Conservation (phyloP, 1,140 invertebrate genomes). For the Drosophila ambigua region DNA sequence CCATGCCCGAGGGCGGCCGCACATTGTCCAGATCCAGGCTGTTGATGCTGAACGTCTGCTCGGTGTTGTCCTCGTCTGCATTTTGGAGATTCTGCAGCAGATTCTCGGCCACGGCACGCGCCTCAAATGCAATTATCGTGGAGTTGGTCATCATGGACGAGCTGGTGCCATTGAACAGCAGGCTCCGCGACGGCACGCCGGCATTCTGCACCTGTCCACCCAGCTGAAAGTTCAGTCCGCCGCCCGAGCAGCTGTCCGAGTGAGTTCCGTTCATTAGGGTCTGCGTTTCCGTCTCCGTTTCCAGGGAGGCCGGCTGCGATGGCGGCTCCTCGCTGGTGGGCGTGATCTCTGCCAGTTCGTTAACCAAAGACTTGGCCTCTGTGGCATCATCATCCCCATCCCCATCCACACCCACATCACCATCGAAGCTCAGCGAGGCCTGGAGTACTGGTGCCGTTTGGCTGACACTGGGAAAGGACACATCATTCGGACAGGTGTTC, state of each 20-base stretch:
- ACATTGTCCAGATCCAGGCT: slow-evolving; percentile 90
- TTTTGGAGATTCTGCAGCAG: slow-evolving; percentile 73
- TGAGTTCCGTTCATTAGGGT: slow-evolving; percentile 45
- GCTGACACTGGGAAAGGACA: slow-evolving; percentile 91
- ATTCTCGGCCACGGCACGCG: slow-evolving; percentile 88
- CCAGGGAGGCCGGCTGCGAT: slow-evolving; percentile 60
- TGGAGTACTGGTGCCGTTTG: slow-evolving; percentile 88
- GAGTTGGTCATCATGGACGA: slow-evolving; percentile 86
- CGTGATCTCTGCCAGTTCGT: slow-evolving; percentile 59
- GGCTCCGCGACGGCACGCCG: slow-evolving; percentile 32
- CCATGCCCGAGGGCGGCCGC: slow-evolving; percentile 91
- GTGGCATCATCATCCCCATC: slow-evolving; percentile 55
- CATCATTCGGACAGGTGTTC: slow-evolving; percentile 89
- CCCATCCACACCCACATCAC: slow-evolving; percentile 21
- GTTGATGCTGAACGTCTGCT: slow-evolving; percentile 86
- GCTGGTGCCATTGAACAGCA: slow-evolving; percentile 70
- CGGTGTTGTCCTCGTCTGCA: slow-evolving; percentile 56
- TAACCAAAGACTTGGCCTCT: slow-evolving; percentile 46
- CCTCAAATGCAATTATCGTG: slow-evolving; percentile 89
- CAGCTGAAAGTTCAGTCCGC: slow-evolving; percentile 72
- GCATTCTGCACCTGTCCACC: slow-evolving; percentile 78
- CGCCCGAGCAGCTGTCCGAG: slow-evolving; percentile 10
- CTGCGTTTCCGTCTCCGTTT: slow-evolving; percentile 56
- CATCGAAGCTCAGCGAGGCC: slow-evolving; percentile 88
- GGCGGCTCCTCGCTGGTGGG: slow-evolving; percentile 66